These are phyloP conservation scores for Mungos mungo DNA, from an alignment of 2,113 vertebrate genomes.

Conservation along the genomic window DNA sequence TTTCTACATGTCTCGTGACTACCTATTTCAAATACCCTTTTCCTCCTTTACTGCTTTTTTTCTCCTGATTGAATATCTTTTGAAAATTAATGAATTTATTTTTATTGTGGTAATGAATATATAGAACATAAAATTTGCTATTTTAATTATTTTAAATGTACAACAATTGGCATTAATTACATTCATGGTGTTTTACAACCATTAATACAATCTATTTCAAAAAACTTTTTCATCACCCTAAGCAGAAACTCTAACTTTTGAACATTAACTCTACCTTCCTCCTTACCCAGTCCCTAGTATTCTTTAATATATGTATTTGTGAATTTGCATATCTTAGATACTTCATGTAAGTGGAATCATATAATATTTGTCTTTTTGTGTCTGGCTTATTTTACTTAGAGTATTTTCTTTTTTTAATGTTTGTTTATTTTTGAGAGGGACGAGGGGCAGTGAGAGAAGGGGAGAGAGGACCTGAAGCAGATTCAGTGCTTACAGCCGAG, in stretches of 20 bases:
- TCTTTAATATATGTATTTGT: neutral
- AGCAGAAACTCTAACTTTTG: neutral
- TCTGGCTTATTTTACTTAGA: neutral
- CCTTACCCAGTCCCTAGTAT: neutral
- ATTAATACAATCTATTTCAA: neutral
- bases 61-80: neutral
- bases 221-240: neutral
- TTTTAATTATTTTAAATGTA: neutral
- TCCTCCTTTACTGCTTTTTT: neutral
- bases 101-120: neutral
- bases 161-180: neutral
- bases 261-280: neutral
- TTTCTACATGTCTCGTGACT: neutral
- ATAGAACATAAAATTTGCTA: neutral
- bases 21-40: neutral
- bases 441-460: too few relatives aligned
- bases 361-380: neutral
- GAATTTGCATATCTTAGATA: neutral
- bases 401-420: too few relatives aligned
- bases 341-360: neutral
- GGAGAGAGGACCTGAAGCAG: too few relatives aligned
- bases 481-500: too few relatives aligned
- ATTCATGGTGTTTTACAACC: neutral
- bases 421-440: too few relatives aligned
- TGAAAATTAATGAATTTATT: neutral